Evolutionary conservation across 1,140 invertebrate species (phyloP), one percentile per base, ranked within the genome.

Genomic region (Drosophila bipectinata): DNA sequence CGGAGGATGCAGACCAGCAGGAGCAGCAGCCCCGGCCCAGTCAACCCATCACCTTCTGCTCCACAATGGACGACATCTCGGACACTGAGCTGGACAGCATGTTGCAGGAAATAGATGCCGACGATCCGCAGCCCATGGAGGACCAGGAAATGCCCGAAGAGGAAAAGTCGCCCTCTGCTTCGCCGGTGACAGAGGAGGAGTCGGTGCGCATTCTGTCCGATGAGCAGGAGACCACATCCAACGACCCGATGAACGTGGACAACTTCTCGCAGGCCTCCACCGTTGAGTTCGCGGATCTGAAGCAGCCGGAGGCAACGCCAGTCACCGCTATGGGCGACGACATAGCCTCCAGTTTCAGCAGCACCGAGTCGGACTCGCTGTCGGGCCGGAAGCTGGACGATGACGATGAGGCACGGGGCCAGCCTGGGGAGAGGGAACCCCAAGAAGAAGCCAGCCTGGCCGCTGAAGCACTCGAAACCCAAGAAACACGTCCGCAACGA

Each of bases 41-140:
- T 39, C 82, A 91, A 32, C 89, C 90, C 0, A 52, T 92, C 3
- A 90, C 84, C 21, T 92, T 92, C 39, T 89, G 88, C 63, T 92
- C 91, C 10, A 92, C 91, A 3, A 92, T 92, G 91, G 91, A 92
- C 51, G 91, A 92, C 26, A 92, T 92, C 10, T 92, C 91, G 0
- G 91, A 92, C 52, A 90, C 91, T 0, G 91, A 92, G 37, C 56
- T 92, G 49, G 91, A 92, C 68, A 91, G 90, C 57, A 91, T 92
- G 80, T 64, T 92, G 59, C 91, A 92, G 41, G 91, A 92, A 51
- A 88, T 92, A 37, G 90, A 91, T 32, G 87, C 77, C 9, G 90
- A 91, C 39, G 55, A 71, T 7, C 15, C 44, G 15, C 44, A 47
- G 41, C 37, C 0, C 10, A 47, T 52, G 10, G 39, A 9, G 12